Conservation (phyloP, 2,797 vertebrate species). For the Enteromius thamalakanensis region DNA sequence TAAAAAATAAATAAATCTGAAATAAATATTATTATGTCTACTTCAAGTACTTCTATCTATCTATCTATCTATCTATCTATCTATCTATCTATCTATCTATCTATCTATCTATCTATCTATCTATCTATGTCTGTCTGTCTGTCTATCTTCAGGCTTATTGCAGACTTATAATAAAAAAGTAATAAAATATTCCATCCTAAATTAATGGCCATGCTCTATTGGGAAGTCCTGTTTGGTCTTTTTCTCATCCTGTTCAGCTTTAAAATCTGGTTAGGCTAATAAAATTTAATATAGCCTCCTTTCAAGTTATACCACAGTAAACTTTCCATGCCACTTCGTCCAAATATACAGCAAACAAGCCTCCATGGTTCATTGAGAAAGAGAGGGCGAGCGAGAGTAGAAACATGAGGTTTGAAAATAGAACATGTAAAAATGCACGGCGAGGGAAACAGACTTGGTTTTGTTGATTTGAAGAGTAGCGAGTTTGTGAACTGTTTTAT, state of each 20-base stretch:
- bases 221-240: conserved; percentile 54
- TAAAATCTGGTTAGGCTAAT: conserved; percentile 74
- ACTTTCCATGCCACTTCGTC: conserved; percentile 72
- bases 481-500: conserved; percentile 72
- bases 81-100: background rate
- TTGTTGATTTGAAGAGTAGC: conserved; percentile 73
- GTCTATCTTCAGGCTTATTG: background rate
- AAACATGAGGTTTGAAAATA: conserved; percentile 73
- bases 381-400: conserved; percentile 54
- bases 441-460: conserved; percentile 72
- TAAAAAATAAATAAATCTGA: too few species aligned
- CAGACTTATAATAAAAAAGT: conserved; percentile 29
- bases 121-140: too few species aligned
- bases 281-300: conserved; percentile 72
- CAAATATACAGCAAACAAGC: conserved; percentile 72
- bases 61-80: background rate
- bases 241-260: conserved; percentile 66
- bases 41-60: background rate
- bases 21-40: too few species aligned
- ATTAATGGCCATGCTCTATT: conserved; percentile 42
- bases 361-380: conserved; percentile 60
- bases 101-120: background rate
- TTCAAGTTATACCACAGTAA: conserved; percentile 74
- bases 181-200: conserved; percentile 29
- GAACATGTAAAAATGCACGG: conserved; percentile 75